Evolutionary conservation across 2,888 invertebrate species (phyloP).

Genomic region (Tromatobia lineatoria): DNA sequence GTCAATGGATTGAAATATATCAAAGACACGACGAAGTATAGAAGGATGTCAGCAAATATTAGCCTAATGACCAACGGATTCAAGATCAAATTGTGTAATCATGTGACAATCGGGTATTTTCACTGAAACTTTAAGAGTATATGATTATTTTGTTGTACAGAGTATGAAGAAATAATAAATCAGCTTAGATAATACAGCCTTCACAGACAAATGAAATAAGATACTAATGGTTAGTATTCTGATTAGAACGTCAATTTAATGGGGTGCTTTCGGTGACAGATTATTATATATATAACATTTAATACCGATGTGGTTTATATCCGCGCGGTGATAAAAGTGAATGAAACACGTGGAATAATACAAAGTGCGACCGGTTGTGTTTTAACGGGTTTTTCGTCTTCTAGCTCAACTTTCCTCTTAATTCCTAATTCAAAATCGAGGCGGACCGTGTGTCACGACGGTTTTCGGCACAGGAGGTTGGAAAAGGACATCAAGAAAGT

Average conservation of each 20-base stretch:
- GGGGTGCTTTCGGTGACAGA: not conserved
- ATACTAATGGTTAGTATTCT: not conserved
- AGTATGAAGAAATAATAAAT: not conserved
- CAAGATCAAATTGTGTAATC: conserved; percentile 17
- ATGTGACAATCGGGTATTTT: conserved; percentile 26
- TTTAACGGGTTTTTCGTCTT: not conserved
- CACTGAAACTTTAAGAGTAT: not conserved
- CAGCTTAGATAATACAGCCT: not conserved
- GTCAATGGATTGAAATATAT: not conserved
- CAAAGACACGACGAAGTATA: not conserved
- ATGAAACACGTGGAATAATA: conserved; percentile 25
- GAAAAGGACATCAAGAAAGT: conserved; percentile 1
- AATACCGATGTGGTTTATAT: not conserved
- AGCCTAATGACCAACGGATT: not conserved
- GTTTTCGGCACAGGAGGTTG: not conserved
- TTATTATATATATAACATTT: not conserved
- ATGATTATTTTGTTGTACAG: conserved; percentile 6
- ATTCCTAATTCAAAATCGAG: conserved; percentile 22
- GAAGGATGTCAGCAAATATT: not conserved
- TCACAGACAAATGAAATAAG: not conserved
- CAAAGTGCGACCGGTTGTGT: conserved; percentile 21
- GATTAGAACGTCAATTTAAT: conserved; percentile 14
- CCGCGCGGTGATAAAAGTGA: not conserved
- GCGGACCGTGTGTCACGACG: conserved; percentile 1
- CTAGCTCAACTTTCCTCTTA: not conserved